A percentile compares a stretch with the other conserved stretches of the same genome.
These are phyloP conservation scores for Malurus cyaneus DNA, from an alignment of 2,113 vertebrate genomes.

Conservation along the genomic window DNA sequence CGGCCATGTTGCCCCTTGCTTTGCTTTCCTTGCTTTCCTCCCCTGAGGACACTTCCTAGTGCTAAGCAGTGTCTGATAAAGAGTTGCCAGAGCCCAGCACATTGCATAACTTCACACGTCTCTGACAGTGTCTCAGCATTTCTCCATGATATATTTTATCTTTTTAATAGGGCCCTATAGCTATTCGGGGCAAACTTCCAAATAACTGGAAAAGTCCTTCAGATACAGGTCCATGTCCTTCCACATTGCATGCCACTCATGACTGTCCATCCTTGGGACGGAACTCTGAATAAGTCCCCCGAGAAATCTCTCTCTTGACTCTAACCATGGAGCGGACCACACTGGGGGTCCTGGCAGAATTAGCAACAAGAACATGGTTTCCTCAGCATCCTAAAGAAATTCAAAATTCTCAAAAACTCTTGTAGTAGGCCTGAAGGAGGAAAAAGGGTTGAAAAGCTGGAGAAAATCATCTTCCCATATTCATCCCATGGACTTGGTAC, in stretches of 20 bases:
- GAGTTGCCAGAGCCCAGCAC: not conserved
- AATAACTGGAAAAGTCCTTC: not conserved
- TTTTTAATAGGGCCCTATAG: not conserved
- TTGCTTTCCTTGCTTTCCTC: not conserved
- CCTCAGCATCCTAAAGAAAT: not conserved
- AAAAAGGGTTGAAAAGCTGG: not conserved
- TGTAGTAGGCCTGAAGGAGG: not conserved
- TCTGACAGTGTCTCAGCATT: not conserved
- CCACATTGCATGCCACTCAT: too few relatives aligned
- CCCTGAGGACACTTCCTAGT: too few relatives aligned
- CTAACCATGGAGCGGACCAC: not conserved
- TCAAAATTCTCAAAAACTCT: not conserved
- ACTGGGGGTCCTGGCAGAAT: not conserved
- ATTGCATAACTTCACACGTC: fast-evolving
- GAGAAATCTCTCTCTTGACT: not conserved
- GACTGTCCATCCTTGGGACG: not conserved
- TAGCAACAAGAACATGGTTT: not conserved
- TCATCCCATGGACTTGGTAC: too few relatives aligned
- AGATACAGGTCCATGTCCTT: not conserved
- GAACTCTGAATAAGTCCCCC: not conserved
- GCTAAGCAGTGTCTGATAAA: not conserved
- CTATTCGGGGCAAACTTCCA: not conserved
- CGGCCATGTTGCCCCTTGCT: too few relatives aligned
- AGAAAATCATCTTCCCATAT: not conserved
- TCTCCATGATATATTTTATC: not conserved